Conservation (phyloP, 2,888 invertebrate species). For the Pachydiplax longipennis region DNA sequence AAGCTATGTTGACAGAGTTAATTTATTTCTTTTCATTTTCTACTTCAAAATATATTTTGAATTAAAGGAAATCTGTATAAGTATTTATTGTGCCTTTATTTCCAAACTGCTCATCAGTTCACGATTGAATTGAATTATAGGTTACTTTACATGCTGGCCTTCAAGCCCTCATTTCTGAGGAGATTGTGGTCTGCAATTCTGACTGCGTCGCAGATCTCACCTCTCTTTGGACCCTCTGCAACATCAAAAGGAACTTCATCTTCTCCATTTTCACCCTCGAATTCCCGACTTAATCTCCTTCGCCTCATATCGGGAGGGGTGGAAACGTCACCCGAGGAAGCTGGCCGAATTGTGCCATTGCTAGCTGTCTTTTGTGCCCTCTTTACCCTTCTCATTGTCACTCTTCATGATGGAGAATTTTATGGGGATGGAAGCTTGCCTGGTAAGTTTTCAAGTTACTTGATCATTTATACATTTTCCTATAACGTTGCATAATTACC, state of each 20-base stretch:
- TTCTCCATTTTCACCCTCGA: neutral
- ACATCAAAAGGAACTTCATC: constrained; percentile 58
- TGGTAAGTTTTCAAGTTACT: constrained; percentile 46
- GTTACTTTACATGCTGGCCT: constrained; percentile 79
- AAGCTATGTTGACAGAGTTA: too few species aligned
- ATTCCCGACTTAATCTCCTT: constrained; percentile 59
- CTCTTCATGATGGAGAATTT: constrained; percentile 87
- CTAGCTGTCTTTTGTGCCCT: constrained; percentile 85
- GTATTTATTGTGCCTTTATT: too few species aligned
- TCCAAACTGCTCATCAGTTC: too few species aligned
- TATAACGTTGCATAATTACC: too few species aligned
- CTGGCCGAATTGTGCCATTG: constrained; percentile 75
- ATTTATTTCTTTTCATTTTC: too few species aligned
- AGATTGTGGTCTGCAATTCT: constrained; percentile 71
- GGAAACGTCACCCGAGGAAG: constrained; percentile 66
- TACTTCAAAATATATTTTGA: too few species aligned
- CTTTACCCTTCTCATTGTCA: constrained; percentile 80
- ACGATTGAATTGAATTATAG: too few species aligned
- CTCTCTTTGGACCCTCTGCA: constrained; percentile 60
- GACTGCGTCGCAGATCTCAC: constrained; percentile 61
- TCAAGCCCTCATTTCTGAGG: constrained; percentile 79
- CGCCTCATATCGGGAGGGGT: constrained; percentile 73
- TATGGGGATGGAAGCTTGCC: constrained; percentile 61
- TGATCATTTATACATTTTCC: too few species aligned
- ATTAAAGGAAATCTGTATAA: too few species aligned